Evolutionary conservation across 2,888 invertebrate species (phyloP).

Genomic region (Amphiduros pacificus): DNA sequence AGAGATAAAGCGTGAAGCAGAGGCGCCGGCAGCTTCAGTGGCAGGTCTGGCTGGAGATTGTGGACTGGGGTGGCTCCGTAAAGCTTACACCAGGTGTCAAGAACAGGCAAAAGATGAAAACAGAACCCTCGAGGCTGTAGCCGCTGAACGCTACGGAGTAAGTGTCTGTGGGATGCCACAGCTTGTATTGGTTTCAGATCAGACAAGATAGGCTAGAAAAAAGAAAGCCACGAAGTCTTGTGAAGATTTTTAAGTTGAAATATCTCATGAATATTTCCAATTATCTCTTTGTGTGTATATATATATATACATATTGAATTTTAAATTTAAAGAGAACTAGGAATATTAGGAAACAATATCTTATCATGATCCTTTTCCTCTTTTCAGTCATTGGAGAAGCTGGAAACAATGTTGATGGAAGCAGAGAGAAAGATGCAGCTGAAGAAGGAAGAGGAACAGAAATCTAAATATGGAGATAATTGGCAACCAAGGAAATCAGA

Average conservation of each 20-base stretch:
- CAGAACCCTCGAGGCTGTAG: conserved; percentile 64
- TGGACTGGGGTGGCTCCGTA: conserved; percentile 64
- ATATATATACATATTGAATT: not conserved
- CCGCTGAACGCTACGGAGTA: conserved; percentile 66
- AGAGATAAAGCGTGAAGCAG: conserved; percentile 15
- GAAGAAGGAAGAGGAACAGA: too few species aligned
- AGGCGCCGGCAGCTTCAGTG: not conserved
- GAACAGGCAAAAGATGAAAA: conserved; percentile 65
- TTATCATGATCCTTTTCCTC: conserved; percentile 1
- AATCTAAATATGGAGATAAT: too few species aligned
- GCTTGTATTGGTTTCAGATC: not conserved
- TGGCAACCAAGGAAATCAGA: too few species aligned
- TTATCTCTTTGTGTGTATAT: not conserved
- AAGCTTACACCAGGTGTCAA: conserved; percentile 64
- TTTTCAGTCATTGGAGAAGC: conserved; percentile 63
- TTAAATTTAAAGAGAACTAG: not conserved
- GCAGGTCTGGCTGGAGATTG: conserved; percentile 61
- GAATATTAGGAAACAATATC: not conserved
- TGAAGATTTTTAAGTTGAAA: too few species aligned
- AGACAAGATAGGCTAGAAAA: too few species aligned
- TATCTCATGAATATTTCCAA: too few species aligned
- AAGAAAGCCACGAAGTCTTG: too few species aligned
- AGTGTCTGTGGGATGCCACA: conserved; percentile 1
- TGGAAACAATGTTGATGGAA: conserved; percentile 62
- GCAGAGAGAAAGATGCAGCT: conserved; percentile 61